phyloP scores from a whole-genome alignment of 2,113 vertebrate species.

The Cyprinodon variegatus region DNA sequence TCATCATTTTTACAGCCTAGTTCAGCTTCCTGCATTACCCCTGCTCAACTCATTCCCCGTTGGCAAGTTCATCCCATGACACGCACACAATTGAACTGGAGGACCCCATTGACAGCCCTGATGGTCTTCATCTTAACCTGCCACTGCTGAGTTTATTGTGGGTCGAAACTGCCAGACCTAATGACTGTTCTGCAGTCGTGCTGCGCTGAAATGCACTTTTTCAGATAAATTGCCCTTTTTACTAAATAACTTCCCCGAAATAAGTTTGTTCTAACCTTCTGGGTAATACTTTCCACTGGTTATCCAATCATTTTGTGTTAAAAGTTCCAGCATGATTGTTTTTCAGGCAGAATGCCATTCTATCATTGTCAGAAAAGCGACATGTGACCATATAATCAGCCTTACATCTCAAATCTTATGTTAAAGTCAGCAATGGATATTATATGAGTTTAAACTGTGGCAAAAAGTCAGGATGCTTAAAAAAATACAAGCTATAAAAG shows the following conservation, averaged over 20 bases:
- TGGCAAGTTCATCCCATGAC: constrained; percentile 50
- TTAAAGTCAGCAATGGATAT: background rate
- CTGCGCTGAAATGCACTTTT: background rate
- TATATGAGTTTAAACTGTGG: background rate
- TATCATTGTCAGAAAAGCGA: background rate
- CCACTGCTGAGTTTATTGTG: constrained; percentile 41
- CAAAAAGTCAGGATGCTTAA: background rate
- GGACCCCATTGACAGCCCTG: constrained; percentile 45
- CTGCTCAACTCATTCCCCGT: constrained; percentile 47
- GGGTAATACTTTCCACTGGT: background rate
- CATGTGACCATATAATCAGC: background rate
- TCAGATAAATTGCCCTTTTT: background rate
- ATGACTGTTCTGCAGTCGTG: constrained; percentile 21
- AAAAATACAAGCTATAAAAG: background rate
- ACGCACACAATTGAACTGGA: constrained; percentile 32
- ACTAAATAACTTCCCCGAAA: background rate
- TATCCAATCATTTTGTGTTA: background rate
- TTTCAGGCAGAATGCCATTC: background rate
- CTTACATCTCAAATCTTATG: background rate
- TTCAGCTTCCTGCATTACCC: constrained; percentile 70
- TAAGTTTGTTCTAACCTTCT: background rate
- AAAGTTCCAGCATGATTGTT: background rate
- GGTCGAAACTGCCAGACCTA: constrained; percentile 39
- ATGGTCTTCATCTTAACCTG: constrained; percentile 44
- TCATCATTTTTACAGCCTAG: constrained; percentile 77